Base-by-base conservation (phyloP, 2,113 vertebrate genomes). In the Sclerurus mexicanus region DNA sequence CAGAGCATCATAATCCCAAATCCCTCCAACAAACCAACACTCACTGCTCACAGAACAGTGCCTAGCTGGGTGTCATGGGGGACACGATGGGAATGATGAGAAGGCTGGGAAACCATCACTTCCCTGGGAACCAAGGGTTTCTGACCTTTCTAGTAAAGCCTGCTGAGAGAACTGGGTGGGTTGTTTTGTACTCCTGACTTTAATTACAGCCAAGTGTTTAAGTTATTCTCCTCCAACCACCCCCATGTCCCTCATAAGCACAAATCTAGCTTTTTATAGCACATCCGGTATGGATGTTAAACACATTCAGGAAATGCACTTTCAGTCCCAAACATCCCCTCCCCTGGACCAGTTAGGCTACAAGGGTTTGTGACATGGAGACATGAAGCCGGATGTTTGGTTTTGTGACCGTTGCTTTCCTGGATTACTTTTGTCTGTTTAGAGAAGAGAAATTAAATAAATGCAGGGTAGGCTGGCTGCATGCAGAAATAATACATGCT, bases 201-300 rank as follows among this genome's bases (percentile, higher is more conserved):
- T 97, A 97, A 97, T 97, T 96, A 97, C 94, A 97, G 91, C 42
- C 79, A 85, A 91, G 92, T 85, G 94, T 94, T 97, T 93, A 94
- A 92, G 81, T 96, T 96, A 85, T 75, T 97, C 91, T 94, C 95
- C 87, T 93, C 74, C 88, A 94, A 52, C 93, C 87, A 82, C 90
- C 95, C 89, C 91, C 87, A 3, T 7, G 64, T 89, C 83, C 93
- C 85, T 84, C 37, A 37, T 66, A 68, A 88, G 94, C 86, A 89
- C 87, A 97, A 95, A 98, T 94, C 63, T 21, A 59, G 89, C 95
- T 98, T 98, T 98, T 98, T 98, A 98, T 97, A 98, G 97, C 67
- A 76, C 71, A 93, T 96, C 94, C 90, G 90, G 86, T 81, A 72
- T 83, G 94, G 94, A 97, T 96, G 96, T 96, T 97, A 97, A 97